These are phyloP conservation scores for Brachypalpus laphriformis DNA, from an alignment of 2,888 invertebrate species.

Conservation along the genomic window DNA sequence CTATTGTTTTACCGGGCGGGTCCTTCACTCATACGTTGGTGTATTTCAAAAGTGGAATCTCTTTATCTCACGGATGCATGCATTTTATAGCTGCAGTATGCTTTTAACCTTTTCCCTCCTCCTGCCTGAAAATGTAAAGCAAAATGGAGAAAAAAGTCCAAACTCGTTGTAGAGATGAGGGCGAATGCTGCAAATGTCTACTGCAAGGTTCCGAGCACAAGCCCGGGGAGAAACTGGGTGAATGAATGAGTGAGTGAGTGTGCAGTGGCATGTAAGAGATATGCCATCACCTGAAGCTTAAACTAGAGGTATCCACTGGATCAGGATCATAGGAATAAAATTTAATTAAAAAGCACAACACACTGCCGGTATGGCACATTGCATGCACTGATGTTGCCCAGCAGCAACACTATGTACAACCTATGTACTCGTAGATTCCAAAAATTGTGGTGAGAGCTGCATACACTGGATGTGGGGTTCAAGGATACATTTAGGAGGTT, in stretches of 20 bases:
- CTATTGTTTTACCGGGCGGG: background rate
- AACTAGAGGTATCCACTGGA: slow-evolving; percentile 51
- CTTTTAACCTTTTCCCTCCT: slow-evolving; percentile 14
- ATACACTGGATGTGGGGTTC: background rate
- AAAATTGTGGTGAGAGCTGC: background rate
- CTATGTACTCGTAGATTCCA: background rate
- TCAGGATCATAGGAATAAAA: slow-evolving; percentile 62
- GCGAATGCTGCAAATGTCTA: slow-evolving; percentile 14
- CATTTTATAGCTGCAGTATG: slow-evolving; percentile 63
- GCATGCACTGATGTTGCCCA: background rate
- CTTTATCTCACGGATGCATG: slow-evolving; percentile 66
- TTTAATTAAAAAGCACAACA: slow-evolving; percentile 72
- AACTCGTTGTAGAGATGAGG: background rate
- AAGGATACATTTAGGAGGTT: background rate
- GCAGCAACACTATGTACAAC: background rate
- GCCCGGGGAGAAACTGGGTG: background rate
- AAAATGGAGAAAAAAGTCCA: background rate
- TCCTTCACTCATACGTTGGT: slow-evolving; percentile 4
- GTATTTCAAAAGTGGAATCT: slow-evolving; percentile 46
- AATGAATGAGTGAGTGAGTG: slow-evolving; percentile 48
- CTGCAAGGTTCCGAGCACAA: background rate
- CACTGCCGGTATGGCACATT: background rate
- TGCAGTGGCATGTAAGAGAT: slow-evolving; percentile 63
- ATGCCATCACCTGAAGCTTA: slow-evolving; percentile 59
- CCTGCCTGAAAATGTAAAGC: slow-evolving; percentile 11